Base-by-base conservation (phyloP, 2,797 vertebrate genomes). In the Nyctibius grandis region DNA sequence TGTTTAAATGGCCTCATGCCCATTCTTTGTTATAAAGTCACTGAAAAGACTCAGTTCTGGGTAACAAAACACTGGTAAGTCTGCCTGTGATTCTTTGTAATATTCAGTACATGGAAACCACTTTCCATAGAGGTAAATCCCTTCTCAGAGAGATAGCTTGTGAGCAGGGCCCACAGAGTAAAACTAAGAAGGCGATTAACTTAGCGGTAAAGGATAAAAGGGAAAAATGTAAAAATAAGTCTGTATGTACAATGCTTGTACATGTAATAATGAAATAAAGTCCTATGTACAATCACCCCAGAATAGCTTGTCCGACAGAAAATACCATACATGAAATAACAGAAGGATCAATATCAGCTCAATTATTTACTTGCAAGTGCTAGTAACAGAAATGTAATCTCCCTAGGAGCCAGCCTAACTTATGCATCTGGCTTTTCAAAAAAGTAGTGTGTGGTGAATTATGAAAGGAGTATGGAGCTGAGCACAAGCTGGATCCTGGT, bases 1-100 rank as follows among this genome's bases (percentile, higher is more conserved):
- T 93, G 97, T 95, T 97, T 97, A 94, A 93, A 80, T 98, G 97
- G 97, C 96, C 38, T 72, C 34, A 29, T 96, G 95, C 96, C 96
- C 93, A 68, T 69, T 95, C 82, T 97, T 91, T 91, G 69, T 92
- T 96, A 88, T 88, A 75, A 97, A 96, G 92, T 95, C 61, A 72
- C 88, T 97, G 90, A 94, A 96, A 97, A 90, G 90, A 70, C 93
- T 91, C 82, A 68, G 85, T 76, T 94, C 72, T 94, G 68, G 86
- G 88, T 96, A 97, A 95, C 89, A 91, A 96, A 98, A 94, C 85
- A 89, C 93, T 84, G 44, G 47, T 70, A 88, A 87, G 67, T 48
- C 93, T 97, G 95, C 72, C 82, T 95, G 89, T 70, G 95, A 93
- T 88, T 78, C 88, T 93, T 94, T 93, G 54, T 77, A 91, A 88